Evolutionary conservation across 2,113 vertebrate species (phyloP), one percentile per base, ranked within the genome.

Genomic region (Eupsittula cactorum): DNA sequence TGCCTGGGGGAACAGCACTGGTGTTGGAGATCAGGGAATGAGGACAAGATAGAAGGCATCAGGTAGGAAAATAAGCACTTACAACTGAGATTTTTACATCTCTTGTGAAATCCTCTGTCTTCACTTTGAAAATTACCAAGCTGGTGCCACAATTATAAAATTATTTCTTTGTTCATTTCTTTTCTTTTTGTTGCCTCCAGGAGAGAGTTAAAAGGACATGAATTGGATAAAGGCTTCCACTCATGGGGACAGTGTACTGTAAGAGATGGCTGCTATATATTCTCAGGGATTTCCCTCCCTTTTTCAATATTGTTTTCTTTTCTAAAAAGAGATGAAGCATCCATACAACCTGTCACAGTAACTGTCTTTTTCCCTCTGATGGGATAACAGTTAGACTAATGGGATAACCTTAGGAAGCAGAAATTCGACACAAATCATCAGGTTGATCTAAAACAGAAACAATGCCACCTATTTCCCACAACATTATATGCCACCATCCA

Each of bases 301-400:
- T 62, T 80, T 73, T 57, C n/a, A 67, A 69, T 41, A 47, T 19
- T 69, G 21, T 28, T 81, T 77, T 62, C 59, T 89, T 67, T 70
- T 55, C 50, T 80, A 74, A 92, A 91, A 57, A 20, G 11, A 94
- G 65, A 91, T 44, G 64, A 89, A 89, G 21, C 49, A 82, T 67
- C n/a, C 74, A 69, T 20, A 49, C 2, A 87, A 71, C 53, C 89
- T 42, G 91, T 86, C 50, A 82, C 33, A 83, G 10, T 23, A 83
- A 78, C 55, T 84, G 68, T 41, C 80, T 83, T 92, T 85, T 93
- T 91, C 28, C 50, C 67, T 88, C 82, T 7, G 5, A 88, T 64
- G 68, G 90, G 82, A 86, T 94, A 95, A 86, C 39, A 79, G 77
- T 73, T 91, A 91, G 91, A 74, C 83, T 89, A 92, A 96, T 79